Conservation (phyloP, 2,113 vertebrate species). For the Malurus alboscapulatus region DNA sequence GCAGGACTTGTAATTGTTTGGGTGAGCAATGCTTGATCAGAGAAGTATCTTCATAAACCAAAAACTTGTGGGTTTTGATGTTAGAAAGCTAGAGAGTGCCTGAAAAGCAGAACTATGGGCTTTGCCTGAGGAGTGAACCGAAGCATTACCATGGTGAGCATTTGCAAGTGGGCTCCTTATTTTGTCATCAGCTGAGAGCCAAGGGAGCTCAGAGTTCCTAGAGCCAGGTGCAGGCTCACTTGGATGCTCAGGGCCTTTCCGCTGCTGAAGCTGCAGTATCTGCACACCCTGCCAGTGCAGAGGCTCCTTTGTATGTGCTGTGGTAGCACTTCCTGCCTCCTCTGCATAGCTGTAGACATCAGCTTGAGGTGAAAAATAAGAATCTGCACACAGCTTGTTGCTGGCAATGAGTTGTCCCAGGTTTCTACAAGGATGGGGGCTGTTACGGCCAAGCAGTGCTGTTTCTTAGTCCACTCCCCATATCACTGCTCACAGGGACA, state of each 20-base stretch:
- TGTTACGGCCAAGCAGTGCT: accelerated
- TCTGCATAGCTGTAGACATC: accelerated
- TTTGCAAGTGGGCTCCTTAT: background rate
- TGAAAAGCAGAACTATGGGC: background rate
- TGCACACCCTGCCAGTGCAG: background rate
- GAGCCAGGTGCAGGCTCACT: background rate
- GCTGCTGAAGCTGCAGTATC: background rate
- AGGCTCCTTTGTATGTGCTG: accelerated
- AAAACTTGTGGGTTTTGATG: background rate
- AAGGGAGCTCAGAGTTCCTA: background rate
- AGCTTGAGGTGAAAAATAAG: background rate
- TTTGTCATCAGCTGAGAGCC: background rate
- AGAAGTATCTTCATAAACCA: background rate
- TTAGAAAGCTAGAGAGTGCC: background rate
- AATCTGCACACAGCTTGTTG: background rate
- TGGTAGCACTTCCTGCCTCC: background rate
- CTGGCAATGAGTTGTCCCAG: background rate
- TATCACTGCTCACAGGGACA: no score
- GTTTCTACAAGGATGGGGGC: accelerated
- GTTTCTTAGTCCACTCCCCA: background rate
- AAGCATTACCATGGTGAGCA: background rate
- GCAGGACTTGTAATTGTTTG: background rate
- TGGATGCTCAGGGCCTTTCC: background rate
- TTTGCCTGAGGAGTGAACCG: background rate
- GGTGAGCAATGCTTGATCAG: background rate